A percentile compares a stretch with the other conserved stretches of the same genome.
These are phyloP conservation scores for Drosophila suzukii DNA, from an alignment of 1,140 invertebrate genomes.

Conservation along the genomic window DNA sequence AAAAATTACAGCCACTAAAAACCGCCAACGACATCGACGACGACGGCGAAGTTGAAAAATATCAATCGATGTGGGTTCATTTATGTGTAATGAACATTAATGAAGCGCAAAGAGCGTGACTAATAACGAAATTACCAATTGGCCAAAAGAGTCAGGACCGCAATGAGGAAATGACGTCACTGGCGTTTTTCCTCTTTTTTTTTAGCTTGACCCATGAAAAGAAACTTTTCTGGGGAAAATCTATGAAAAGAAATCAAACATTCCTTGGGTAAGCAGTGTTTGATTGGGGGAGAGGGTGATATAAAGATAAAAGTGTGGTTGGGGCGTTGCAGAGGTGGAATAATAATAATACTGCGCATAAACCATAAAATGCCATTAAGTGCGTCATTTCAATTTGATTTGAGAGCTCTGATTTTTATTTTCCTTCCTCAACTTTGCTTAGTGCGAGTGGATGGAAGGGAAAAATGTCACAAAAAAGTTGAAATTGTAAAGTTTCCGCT, in stretches of 20 bases:
- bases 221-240: conserved; percentile 12
- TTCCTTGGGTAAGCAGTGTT: background rate
- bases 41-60: conserved; percentile 69
- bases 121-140: conserved; percentile 83
- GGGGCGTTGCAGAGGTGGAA: conserved; percentile 37
- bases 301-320: background rate
- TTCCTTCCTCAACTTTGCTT: conserved; percentile 8
- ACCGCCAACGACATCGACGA: conserved; percentile 56
- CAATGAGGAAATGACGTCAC: conserved; percentile 32
- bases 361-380: conserved; percentile 79
- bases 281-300: conserved; percentile 1
- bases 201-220: background rate
- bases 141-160: conserved; percentile 62
- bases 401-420: conserved; percentile 49
- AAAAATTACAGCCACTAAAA: conserved; percentile 61
- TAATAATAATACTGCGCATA: conserved; percentile 73
- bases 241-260: conserved; percentile 16
- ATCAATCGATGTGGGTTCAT: conserved; percentile 83
- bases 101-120: conserved; percentile 83
- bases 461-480: conserved; percentile 4
- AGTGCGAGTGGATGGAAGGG: conserved; percentile 1
- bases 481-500: conserved; percentile 22
- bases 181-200: background rate
- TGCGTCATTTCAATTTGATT: conserved; percentile 82
- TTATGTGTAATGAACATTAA: conserved; percentile 83